Conservation (phyloP, 1,140 invertebrate genomes). For the Pseudomyrmex pallidus region DNA sequence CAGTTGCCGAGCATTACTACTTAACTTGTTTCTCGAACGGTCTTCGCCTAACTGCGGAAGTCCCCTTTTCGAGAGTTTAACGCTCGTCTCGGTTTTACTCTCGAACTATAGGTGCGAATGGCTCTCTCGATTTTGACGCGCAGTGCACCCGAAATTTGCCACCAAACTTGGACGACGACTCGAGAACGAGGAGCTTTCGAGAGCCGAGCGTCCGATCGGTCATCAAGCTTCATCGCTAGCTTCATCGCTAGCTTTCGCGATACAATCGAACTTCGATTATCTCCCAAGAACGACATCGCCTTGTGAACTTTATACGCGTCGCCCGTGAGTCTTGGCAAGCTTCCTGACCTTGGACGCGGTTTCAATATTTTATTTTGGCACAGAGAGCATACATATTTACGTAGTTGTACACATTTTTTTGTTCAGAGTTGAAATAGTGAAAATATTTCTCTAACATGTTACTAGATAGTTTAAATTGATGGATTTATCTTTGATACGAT, state of each 20-base stretch:
- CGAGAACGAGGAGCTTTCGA: constrained; percentile 10
- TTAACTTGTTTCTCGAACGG: constrained; percentile 54
- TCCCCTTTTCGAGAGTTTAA: constrained; percentile 23
- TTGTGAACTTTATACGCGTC: constrained; percentile 50
- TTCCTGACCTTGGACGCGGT: constrained; percentile 37
- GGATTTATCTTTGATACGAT: too few species aligned
- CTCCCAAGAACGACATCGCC: neutral
- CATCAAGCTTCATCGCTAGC: constrained; percentile 2
- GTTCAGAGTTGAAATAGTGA: too few species aligned
- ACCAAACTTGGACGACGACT: constrained; percentile 22
- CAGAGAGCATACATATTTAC: neutral
- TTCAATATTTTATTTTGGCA: constrained; percentile 43
- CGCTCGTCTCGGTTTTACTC: constrained; percentile 23
- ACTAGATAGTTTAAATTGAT: too few species aligned
- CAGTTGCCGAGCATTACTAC: constrained; percentile 54
- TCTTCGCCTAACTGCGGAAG: constrained; percentile 5
- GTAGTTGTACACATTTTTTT: too few species aligned
- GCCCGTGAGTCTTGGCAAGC: constrained; percentile 8
- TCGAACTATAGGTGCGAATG: constrained; percentile 35
- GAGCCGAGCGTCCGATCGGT: neutral
- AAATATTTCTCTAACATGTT: too few species aligned
- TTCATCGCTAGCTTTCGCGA: neutral
- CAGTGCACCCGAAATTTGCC: constrained; percentile 17
- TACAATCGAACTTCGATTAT: constrained; percentile 49
- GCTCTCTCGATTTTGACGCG: constrained; percentile 46